A percentile compares a stretch with the other conserved stretches of the same genome.
Evolutionary conservation across 2,797 vertebrate species (phyloP).

Genomic region (Melanotaenia nigrans): DNA sequence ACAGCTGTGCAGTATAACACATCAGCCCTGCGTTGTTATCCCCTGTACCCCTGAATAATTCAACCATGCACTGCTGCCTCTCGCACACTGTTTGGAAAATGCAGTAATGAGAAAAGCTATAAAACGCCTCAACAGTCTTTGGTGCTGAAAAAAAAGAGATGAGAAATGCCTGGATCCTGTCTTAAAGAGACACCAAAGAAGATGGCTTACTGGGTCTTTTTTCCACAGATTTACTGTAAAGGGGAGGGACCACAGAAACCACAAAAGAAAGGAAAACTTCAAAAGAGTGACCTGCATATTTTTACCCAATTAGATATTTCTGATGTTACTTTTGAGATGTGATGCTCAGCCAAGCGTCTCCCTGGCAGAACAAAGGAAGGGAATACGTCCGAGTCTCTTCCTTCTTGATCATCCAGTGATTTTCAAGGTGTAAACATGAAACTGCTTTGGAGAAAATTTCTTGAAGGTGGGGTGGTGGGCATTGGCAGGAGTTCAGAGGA

Average conservation of each 20-base stretch:
- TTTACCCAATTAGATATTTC: constrained; percentile 72
- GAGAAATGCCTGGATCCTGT: constrained; percentile 12
- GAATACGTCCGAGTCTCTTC: constrained; percentile 46
- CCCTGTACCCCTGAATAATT: constrained; percentile 92
- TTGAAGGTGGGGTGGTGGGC: constrained; percentile 42
- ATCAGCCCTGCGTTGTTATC: constrained; percentile 81
- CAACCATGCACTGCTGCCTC: constrained; percentile 88
- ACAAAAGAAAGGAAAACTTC: constrained; percentile 56
- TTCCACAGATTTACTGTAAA: constrained; percentile 70
- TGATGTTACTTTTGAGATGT: constrained; percentile 81
- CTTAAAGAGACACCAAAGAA: constrained; percentile 62
- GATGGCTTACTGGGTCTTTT: constrained; percentile 58
- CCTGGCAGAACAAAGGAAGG: constrained; percentile 74
- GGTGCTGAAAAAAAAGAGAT: constrained; percentile 42
- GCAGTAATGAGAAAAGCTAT: constrained; percentile 91
- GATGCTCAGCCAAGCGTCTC: constrained; percentile 68
- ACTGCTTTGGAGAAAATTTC: constrained; percentile 75
- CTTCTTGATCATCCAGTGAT: constrained; percentile 72
- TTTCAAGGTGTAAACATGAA: constrained; percentile 80
- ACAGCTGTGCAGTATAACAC: constrained; percentile 86
- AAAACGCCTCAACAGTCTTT: constrained; percentile 82
- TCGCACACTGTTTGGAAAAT: constrained; percentile 90
- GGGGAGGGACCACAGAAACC: constrained; percentile 29
- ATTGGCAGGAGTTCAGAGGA: constrained; percentile 82
- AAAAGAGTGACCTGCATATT: constrained; percentile 75